Evolutionary conservation across 92 coral and sea anemone species (phyloP).

Genomic region (Phenganax marumi): DNA sequence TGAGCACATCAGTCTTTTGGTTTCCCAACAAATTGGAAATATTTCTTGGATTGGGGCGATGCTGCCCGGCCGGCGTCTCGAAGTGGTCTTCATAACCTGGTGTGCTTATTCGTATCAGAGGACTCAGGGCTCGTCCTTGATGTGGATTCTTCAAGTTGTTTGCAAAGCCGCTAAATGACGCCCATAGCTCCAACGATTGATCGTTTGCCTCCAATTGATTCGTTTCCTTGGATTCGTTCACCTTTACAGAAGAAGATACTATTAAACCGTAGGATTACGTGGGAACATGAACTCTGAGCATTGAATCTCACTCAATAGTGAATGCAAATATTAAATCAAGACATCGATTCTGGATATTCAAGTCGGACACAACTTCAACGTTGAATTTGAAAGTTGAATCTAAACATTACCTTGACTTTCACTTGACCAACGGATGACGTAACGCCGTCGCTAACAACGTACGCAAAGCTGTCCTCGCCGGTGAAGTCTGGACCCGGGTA

Average conservation of each 20-base stretch:
- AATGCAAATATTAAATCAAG: neutral
- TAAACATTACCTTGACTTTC: constrained; percentile 71
- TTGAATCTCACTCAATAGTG: neutral
- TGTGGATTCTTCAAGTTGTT: constrained; percentile 81
- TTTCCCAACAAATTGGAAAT: constrained; percentile 87
- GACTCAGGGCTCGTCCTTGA: constrained; percentile 87
- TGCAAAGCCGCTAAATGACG: constrained; percentile 73
- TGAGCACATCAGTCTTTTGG: constrained; percentile 72
- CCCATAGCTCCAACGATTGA: constrained; percentile 59
- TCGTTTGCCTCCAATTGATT: constrained; percentile 28
- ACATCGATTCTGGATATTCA: neutral
- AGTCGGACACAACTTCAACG: no score
- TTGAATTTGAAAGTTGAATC: neutral
- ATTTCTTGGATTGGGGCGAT: constrained; percentile 77
- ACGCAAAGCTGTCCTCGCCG: constrained; percentile 86
- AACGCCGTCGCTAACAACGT: constrained; percentile 79
- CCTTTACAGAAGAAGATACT: neutral
- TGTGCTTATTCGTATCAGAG: constrained; percentile 67
- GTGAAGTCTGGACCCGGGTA: constrained; percentile 79
- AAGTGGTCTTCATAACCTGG: constrained; percentile 80
- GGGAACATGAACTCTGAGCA: neutral
- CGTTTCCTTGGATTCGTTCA: constrained; percentile 16
- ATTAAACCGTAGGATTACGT: no score
- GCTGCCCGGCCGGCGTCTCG: constrained; percentile 83
- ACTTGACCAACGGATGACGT: constrained; percentile 78